Conservation (phyloP, 2,113 vertebrate genomes). For the Platysteira castanea region DNA sequence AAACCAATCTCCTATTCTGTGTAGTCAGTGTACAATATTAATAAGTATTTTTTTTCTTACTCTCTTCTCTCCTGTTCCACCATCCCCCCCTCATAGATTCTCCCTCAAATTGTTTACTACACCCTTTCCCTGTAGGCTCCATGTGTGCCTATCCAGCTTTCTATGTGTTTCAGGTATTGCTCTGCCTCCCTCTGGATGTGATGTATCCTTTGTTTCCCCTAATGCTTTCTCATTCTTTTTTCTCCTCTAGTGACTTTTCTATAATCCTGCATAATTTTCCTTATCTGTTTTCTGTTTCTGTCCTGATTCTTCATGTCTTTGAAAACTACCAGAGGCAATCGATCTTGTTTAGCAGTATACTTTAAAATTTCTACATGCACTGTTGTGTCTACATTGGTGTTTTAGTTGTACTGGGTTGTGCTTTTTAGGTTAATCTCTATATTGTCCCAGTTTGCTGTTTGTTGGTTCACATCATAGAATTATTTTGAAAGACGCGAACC, state of each 20-base stretch:
- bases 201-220: not conserved
- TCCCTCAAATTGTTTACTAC: not conserved
- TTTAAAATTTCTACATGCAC: not conserved
- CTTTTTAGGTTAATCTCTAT: not conserved
- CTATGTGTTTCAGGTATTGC: not conserved
- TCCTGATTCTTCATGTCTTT: not conserved
- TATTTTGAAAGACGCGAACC: not conserved
- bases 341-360: not conserved
- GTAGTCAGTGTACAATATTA: not conserved
- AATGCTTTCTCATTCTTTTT: not conserved
- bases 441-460: not conserved
- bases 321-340: not conserved
- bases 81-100: rapidly evolving
- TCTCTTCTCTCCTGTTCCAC: not conserved
- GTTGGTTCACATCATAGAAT: not conserved
- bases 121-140: not conserved
- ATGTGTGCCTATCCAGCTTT: not conserved
- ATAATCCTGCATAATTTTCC: not conserved
- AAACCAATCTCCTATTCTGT: not conserved
- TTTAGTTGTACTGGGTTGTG: not conserved
- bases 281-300: not conserved
- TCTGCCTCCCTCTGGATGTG: not conserved
- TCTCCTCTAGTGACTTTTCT: not conserved
- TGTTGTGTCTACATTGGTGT: not conserved
- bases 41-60: not conserved